Evolutionary conservation across 2,113 vertebrate species (phyloP).

Genomic region (Cyphotilapia sp.): DNA sequence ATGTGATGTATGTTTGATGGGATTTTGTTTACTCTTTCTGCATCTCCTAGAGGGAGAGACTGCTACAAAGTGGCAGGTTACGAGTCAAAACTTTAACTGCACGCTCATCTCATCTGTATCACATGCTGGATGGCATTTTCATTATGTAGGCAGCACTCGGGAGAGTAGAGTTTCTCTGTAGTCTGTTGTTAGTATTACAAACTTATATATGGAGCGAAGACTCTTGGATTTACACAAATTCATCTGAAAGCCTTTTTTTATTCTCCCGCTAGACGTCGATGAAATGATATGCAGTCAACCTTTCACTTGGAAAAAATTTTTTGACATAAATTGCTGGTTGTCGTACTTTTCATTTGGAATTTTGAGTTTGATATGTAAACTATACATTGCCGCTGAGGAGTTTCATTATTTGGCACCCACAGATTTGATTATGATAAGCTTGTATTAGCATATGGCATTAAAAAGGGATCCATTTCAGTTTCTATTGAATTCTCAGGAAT

Average conservation of each 20-base stretch:
- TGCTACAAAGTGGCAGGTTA: constrained; percentile 38
- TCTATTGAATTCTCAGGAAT: constrained; percentile 66
- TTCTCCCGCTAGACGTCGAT: constrained; percentile 25
- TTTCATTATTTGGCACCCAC: constrained; percentile 80
- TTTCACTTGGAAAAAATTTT: constrained; percentile 1
- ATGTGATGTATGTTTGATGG: constrained; percentile 60
- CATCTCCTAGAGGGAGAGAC: constrained; percentile 42
- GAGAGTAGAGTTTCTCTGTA: constrained; percentile 18
- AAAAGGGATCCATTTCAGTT: constrained; percentile 63
- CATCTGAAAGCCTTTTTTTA: constrained; percentile 40
- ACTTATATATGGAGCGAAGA: background rate
- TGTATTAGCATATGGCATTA: constrained; percentile 63
- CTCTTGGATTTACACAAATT: constrained; percentile 29
- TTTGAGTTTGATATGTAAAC: constrained; percentile 77
- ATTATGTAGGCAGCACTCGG: constrained; percentile 6
- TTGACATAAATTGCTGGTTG: constrained; percentile 33
- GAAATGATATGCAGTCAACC: constrained; percentile 41
- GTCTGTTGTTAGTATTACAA: constrained; percentile 29
- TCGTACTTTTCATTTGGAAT: constrained; percentile 18
- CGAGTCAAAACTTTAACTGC: constrained; percentile 36
- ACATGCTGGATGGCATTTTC: constrained; percentile 11
- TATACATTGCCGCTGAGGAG: constrained; percentile 81
- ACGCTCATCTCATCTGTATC: constrained; percentile 16
- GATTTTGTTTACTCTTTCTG: constrained; percentile 50
- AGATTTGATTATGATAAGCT: constrained; percentile 72